A percentile compares a stretch with the other conserved stretches of the same genome.
phyloP scores from a whole-genome alignment of 2,888 invertebrate genomes.

The Pediacus dermestoides region DNA sequence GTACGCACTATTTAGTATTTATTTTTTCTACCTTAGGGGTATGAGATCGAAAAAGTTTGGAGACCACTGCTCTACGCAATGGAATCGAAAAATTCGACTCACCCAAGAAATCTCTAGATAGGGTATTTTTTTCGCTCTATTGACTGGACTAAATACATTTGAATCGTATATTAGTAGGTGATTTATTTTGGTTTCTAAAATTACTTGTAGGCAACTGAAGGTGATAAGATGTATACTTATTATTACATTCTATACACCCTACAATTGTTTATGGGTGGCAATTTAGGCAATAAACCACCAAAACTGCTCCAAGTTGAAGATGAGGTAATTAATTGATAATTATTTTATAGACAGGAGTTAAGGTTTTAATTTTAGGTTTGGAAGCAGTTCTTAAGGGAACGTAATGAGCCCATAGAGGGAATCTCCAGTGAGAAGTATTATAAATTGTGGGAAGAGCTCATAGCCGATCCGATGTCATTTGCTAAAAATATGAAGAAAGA shows the following conservation, averaged over 20 bases:
- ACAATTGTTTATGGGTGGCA: slow-evolving; percentile 48
- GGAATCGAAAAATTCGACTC: too few species aligned
- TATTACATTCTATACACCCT: slow-evolving; percentile 56
- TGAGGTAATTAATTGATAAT: slow-evolving; percentile 2
- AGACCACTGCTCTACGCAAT: too few species aligned
- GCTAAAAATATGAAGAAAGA: slow-evolving; percentile 34
- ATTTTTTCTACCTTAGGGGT: too few species aligned
- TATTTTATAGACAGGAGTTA: neutral
- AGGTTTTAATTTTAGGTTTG: slow-evolving; percentile 49
- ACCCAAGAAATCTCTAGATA: too few species aligned
- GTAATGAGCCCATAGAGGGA: slow-evolving; percentile 46
- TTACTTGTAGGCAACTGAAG: slow-evolving; percentile 48
- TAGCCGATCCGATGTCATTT: slow-evolving; percentile 43
- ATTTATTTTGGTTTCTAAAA: slow-evolving; percentile 13
- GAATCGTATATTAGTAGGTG: neutral
- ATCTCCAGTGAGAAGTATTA: slow-evolving; percentile 51
- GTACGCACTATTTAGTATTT: too few species aligned
- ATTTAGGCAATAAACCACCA: slow-evolving; percentile 48
- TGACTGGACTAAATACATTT: too few species aligned
- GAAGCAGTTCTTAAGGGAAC: slow-evolving; percentile 49
- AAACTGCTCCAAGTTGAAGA: slow-evolving; percentile 21
- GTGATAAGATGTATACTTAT: slow-evolving; percentile 54
- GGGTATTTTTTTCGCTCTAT: too few species aligned
- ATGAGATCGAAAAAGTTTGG: too few species aligned
- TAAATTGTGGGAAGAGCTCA: slow-evolving; percentile 50